A percentile compares a stretch with the other conserved stretches of the same genome.
These are phyloP conservation scores for Apodemia duryi DNA, from an alignment of 2,888 invertebrate genomes.

Conservation along the genomic window DNA sequence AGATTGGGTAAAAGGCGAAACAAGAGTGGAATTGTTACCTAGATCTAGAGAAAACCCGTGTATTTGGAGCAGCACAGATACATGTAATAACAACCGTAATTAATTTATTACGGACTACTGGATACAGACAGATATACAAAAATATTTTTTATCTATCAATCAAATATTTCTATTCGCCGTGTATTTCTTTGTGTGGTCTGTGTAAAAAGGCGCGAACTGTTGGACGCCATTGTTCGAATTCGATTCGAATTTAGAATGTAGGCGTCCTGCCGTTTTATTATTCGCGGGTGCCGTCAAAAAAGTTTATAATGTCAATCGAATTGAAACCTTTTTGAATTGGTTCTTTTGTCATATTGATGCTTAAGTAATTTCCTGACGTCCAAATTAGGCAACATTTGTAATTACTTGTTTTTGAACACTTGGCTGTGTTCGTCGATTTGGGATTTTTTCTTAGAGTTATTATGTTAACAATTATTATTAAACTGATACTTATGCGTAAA, in stretches of 20 bases:
- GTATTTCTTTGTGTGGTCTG: constrained; percentile 59
- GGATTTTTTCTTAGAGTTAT: no score
- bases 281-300: constrained; percentile 69
- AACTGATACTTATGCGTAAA: no score
- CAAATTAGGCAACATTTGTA: constrained; percentile 5
- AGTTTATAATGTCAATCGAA: constrained; percentile 57
- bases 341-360: constrained; percentile 25
- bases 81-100: not conserved
- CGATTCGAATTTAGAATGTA: constrained; percentile 66
- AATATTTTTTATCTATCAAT: constrained; percentile 43
- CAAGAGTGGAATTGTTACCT: no score
- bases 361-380: constrained; percentile 24
- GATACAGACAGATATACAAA: constrained; percentile 47
- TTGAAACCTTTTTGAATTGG: constrained; percentile 44
- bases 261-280: constrained; percentile 66
- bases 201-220: constrained; percentile 60
- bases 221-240: constrained; percentile 65
- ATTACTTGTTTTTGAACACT: not conserved
- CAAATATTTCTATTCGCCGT: constrained; percentile 47
- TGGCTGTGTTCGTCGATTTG: no score
- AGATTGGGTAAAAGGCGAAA: not conserved
- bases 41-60: not conserved
- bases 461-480: no score
- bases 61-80: not conserved
- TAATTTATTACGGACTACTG: constrained; percentile 2